These are phyloP conservation scores for Paguma larvata DNA, from an alignment of 2,797 vertebrate genomes.

Conservation along the genomic window DNA sequence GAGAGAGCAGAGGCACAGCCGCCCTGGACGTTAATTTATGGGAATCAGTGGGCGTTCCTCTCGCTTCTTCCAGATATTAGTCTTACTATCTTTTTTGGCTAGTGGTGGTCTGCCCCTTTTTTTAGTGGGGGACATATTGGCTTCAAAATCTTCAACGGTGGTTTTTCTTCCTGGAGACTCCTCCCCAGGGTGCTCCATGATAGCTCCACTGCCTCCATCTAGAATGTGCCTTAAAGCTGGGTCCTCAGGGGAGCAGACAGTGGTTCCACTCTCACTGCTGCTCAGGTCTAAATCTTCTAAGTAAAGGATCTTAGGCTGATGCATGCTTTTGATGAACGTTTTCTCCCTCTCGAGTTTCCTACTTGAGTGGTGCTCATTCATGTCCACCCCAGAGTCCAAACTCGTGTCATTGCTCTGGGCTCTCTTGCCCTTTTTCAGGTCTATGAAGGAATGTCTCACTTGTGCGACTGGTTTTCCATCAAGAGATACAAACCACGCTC, in stretches of 20 bases:
- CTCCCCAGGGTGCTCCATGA: slow-evolving; percentile 87
- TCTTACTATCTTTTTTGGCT: slow-evolving; percentile 91
- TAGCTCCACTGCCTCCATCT: slow-evolving; percentile 91
- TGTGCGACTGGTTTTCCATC: slow-evolving; percentile 95
- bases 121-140: slow-evolving; percentile 84
- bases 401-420: slow-evolving; percentile 95
- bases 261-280: slow-evolving; percentile 96
- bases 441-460: slow-evolving; percentile 94
- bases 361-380: slow-evolving; percentile 93
- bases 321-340: slow-evolving; percentile 93
- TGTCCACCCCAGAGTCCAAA: slow-evolving; percentile 96
- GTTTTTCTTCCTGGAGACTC: slow-evolving; percentile 88
- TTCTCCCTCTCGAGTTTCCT: slow-evolving; percentile 93
- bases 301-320: slow-evolving; percentile 90
- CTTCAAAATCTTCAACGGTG: slow-evolving; percentile 81
- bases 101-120: slow-evolving; percentile 85
- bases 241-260: slow-evolving; percentile 95
- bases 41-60: slow-evolving; percentile 93
- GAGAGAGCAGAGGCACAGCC: slow-evolving; percentile 74
- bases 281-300: slow-evolving; percentile 95
- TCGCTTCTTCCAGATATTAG: slow-evolving; percentile 93
- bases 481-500: slow-evolving; percentile 97
- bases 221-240: slow-evolving; percentile 92
- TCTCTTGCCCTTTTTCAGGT: slow-evolving; percentile 91
- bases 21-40: slow-evolving; percentile 83